Evolutionary conservation across 2,113 vertebrate genomes (phyloP).

Genomic region (Dermatemys mawii): DNA sequence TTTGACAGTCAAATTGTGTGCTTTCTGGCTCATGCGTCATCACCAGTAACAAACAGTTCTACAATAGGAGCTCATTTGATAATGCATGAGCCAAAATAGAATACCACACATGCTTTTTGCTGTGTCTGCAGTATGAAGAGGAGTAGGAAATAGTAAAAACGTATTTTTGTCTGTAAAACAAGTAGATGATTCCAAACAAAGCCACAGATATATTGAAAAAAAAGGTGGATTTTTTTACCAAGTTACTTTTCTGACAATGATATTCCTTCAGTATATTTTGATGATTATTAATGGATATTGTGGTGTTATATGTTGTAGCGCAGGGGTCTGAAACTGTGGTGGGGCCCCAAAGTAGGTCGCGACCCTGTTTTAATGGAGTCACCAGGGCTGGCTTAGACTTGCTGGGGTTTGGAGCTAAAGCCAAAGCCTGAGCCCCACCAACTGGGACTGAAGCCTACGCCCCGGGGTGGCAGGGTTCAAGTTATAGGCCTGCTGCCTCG

Average conservation of each 20-base stretch:
- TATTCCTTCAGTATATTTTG: background rate
- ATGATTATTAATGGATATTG: background rate
- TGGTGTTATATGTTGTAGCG: background rate
- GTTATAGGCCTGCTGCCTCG: too few species aligned
- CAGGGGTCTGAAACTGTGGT: too few species aligned
- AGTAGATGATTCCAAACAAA: slow-evolving; percentile 25
- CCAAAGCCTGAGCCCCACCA: too few species aligned
- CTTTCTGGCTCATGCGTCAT: slow-evolving; percentile 58
- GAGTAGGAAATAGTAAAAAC: background rate
- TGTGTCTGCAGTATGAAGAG: background rate
- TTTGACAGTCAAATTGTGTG: slow-evolving; percentile 28
- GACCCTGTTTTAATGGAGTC: too few species aligned
- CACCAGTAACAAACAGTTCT: slow-evolving; percentile 30
- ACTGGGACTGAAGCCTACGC: too few species aligned
- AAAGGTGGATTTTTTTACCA: background rate
- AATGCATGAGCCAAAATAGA: slow-evolving; percentile 59
- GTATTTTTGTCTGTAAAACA: background rate
- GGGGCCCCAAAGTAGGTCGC: too few species aligned
- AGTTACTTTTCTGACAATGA: background rate
- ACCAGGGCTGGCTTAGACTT: too few species aligned
- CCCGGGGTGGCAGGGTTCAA: too few species aligned
- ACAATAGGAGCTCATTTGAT: slow-evolving; percentile 58
- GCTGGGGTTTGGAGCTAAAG: too few species aligned
- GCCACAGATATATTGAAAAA: slow-evolving; percentile 5
- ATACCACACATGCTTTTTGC: slow-evolving; percentile 6